Base-by-base conservation (phyloP, 2,797 vertebrate genomes). In the Nannoperca obscura region DNA sequence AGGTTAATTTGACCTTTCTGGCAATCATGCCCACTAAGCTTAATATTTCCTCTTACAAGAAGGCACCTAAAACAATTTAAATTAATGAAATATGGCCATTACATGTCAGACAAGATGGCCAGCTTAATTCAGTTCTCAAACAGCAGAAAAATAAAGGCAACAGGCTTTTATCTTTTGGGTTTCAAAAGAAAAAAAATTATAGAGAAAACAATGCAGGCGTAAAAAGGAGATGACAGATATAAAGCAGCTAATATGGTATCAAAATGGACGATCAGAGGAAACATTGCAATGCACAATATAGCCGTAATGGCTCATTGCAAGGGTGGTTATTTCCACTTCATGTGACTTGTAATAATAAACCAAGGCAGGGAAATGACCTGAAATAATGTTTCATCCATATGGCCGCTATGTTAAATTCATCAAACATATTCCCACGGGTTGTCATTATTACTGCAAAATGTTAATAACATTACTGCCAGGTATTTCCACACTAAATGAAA, bases 321-420 rank as follows among this genome's bases (percentile, higher is more conserved):
- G 30, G 34, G 47, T 7, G 59, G 61, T 74, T 76, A 79, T 86
- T 86, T 86, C 84, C 81, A 71, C 70, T 65, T 61, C 47, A 57
- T 82, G 60, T 72, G 84, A 79, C 67, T 40, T 79, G 63, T 60
- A 77, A 84, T 76, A 90, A 89, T 88, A 78, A 82, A 80, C 66
- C 1, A 53, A 67, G 65, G 69, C 47, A 59, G 59, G 46, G 52
- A 89, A 75, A 27, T 79, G 69, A 84, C 71, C 76, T 65, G 69
- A 80, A 70, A 68, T 76, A 24, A 88, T 82, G 78, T 52, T 82
- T 77, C 71, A 62, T 88, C 76, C 84, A 86, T 83, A 64, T 82
- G 84, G 63, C 36, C 1, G 22, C 22, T 2, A 68, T 86, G 87
- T 76, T 86, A 78, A 80, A 88, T 76, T 71, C 79, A 85, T 86